These are phyloP conservation scores for Gnathonemus longibarbis DNA, from an alignment of 2,113 vertebrate species.

Conservation along the genomic window DNA sequence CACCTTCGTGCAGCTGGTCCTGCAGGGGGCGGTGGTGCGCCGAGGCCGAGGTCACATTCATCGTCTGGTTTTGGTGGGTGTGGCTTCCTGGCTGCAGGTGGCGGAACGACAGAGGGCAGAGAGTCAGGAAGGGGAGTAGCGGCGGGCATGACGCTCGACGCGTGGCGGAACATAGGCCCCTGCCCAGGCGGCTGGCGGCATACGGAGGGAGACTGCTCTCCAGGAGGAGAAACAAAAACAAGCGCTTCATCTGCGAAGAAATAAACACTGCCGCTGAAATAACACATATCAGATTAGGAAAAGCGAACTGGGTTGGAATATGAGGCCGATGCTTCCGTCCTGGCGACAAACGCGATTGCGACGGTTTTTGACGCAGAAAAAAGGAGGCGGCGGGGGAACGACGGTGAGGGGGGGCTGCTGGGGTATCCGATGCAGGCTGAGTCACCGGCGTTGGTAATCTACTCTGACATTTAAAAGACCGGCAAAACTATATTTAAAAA, in stretches of 20 bases:
- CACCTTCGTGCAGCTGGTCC: conserved; percentile 81
- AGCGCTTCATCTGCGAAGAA: not conserved
- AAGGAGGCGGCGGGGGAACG: conserved; percentile 13
- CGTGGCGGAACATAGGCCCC: conserved; percentile 27
- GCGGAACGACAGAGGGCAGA: conserved; percentile 48
- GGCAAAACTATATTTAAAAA: conserved; percentile 25
- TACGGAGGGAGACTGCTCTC: not conserved
- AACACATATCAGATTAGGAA: not conserved
- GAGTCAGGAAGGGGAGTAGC: conserved; percentile 43
- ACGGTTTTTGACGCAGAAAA: not conserved
- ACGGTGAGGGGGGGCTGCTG: conserved; percentile 33
- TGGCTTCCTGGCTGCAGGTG: conserved; percentile 74
- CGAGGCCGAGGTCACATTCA: conserved; percentile 78
- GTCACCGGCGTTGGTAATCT: conserved; percentile 25
- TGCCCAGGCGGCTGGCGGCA: not conserved
- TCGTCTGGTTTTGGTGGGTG: conserved; percentile 75
- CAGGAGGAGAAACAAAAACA: not conserved
- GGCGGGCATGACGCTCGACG: conserved; percentile 5
- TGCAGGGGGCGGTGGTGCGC: conserved; percentile 76
- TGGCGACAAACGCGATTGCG: not conserved
- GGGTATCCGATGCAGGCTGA: conserved; percentile 30
- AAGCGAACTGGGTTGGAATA: not conserved
- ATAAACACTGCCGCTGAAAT: not conserved
- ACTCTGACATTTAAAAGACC: conserved; percentile 37
- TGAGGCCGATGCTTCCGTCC: not conserved